Percentiles rank a stretch among this genome's conserved stretches.
These are phyloP conservation scores for Labeo calbasu DNA, from an alignment of 2,797 vertebrate genomes.

Conservation along the genomic window DNA sequence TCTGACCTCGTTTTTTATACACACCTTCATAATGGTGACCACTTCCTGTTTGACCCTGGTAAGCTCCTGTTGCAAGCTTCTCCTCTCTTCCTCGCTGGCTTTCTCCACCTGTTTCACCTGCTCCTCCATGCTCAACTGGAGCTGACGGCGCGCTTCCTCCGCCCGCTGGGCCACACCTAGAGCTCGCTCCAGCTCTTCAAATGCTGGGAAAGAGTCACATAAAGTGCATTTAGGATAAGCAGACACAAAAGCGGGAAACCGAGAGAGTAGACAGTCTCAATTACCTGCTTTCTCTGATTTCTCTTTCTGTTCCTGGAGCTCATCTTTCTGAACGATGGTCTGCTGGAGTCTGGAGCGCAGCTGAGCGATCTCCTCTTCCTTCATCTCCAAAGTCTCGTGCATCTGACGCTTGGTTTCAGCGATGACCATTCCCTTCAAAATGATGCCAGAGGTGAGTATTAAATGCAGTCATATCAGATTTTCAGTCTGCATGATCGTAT, in stretches of 20 bases:
- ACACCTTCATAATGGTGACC: slow-evolving; percentile 90
- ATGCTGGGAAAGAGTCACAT: slow-evolving; percentile 76
- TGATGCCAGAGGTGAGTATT: neutral
- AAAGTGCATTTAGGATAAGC: slow-evolving; percentile 4
- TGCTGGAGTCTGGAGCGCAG: slow-evolving; percentile 86
- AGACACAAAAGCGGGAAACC: neutral
- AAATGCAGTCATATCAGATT: neutral
- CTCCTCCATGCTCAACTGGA: slow-evolving; percentile 91
- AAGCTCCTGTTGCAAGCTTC: slow-evolving; percentile 88
- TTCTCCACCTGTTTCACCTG: slow-evolving; percentile 87
- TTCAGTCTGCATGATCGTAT: neutral
- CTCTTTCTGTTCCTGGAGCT: slow-evolving; percentile 92
- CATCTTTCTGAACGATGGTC: slow-evolving; percentile 82
- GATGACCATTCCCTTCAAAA: slow-evolving; percentile 93
- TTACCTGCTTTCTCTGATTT: slow-evolving; percentile 94
- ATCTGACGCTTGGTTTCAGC: slow-evolving; percentile 98
- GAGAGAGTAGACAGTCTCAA: slow-evolving; percentile 48
- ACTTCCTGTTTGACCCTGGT: slow-evolving; percentile 92
- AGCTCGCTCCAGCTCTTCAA: slow-evolving; percentile 94
- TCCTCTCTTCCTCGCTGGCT: slow-evolving; percentile 87
- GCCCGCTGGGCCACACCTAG: slow-evolving; percentile 87
- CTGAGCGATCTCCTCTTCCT: slow-evolving; percentile 93
- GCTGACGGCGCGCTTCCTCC: slow-evolving; percentile 87
- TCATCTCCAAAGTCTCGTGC: slow-evolving; percentile 96
- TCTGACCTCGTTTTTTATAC: neutral